These are phyloP conservation scores for Sturnus vulgaris DNA, from an alignment of 2,113 vertebrate species.

Conservation along the genomic window DNA sequence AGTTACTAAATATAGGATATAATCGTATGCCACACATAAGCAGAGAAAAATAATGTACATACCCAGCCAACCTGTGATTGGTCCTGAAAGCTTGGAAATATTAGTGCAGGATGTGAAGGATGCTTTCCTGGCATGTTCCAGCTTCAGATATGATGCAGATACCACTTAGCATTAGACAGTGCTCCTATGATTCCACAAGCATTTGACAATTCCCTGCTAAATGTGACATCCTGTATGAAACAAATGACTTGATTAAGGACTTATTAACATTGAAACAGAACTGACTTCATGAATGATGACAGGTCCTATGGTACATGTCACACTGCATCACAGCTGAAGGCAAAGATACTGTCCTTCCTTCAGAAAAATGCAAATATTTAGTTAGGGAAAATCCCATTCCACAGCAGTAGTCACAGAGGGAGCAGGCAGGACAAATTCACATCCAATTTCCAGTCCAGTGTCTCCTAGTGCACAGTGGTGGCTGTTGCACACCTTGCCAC, in stretches of 20 bases:
- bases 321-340: constrained; percentile 49
- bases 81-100: constrained; percentile 19
- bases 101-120: constrained; percentile 22
- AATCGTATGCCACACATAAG: neutral
- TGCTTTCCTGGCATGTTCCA: constrained; percentile 38
- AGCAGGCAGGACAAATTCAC: neutral
- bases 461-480: neutral
- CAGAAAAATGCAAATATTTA: neutral
- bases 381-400: neutral
- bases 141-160: constrained; percentile 30
- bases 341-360: neutral
- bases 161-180: constrained; percentile 47
- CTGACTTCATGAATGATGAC: constrained; percentile 61
- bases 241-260: constrained; percentile 69
- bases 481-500: neutral
- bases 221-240: constrained; percentile 61
- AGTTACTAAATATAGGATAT: neutral
- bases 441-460: neutral
- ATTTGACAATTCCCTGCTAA: constrained; percentile 50
- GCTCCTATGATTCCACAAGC: constrained; percentile 32
- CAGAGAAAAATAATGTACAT: neutral
- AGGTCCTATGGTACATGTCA: constrained; percentile 48
- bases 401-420: neutral
- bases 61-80: constrained; percentile 27
- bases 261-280: constrained; percentile 61